These are phyloP conservation scores for Xiphorhynchus erythropygius DNA, from an alignment of 2,797 vertebrate genomes.

Conservation along the genomic window DNA sequence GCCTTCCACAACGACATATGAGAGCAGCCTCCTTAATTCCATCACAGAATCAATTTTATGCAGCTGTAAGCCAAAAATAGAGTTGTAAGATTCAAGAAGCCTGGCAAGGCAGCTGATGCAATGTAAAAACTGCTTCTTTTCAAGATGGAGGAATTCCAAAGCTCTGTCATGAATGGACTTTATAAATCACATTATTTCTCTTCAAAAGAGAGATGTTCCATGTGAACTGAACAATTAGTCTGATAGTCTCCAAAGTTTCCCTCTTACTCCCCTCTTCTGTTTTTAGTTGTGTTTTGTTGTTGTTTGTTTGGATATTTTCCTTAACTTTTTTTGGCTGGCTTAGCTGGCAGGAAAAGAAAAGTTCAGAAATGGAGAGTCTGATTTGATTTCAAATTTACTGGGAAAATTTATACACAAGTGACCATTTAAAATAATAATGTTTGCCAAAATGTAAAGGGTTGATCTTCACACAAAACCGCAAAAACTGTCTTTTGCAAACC, in stretches of 20 bases:
- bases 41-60: constrained; percentile 45
- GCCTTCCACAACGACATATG: constrained; percentile 22
- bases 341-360: not conserved
- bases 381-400: not conserved
- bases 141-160: constrained; percentile 18
- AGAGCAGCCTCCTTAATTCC: constrained; percentile 22
- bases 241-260: not conserved
- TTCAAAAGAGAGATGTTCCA: not conserved
- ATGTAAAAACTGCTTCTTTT: not conserved
- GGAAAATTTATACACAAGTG: not conserved
- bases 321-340: not conserved
- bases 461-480: not conserved
- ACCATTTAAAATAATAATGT: not conserved
- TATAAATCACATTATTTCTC: not conserved
- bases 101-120: not conserved
- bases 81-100: not conserved
- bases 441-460: not conserved
- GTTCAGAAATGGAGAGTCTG: not conserved
- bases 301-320: not conserved
- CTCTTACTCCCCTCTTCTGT: fast-evolving
- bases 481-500: not conserved
- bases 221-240: not conserved
- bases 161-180: not conserved
- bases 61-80: constrained; percentile 55
- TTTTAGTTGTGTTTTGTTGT: not conserved